These are phyloP conservation scores for Rhimphoctona megacephalus DNA, from an alignment of 2,888 invertebrate genomes.

Conservation along the genomic window DNA sequence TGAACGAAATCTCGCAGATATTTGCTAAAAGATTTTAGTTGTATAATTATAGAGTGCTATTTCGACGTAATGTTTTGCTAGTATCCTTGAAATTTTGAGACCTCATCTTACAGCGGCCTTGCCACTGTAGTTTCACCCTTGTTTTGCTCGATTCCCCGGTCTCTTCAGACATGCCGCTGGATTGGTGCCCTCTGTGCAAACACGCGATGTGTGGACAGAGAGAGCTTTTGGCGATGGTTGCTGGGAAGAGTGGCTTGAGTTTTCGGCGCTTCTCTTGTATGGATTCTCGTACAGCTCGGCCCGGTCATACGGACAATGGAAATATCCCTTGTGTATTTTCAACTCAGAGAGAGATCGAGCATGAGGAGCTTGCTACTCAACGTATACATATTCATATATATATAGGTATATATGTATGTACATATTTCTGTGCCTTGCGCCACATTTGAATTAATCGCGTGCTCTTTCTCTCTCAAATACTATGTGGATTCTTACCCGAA, in stretches of 20 bases:
- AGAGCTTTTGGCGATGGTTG: neutral
- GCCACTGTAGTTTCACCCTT: neutral
- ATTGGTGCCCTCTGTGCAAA: constrained; percentile 38
- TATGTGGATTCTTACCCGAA: neutral
- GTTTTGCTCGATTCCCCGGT: neutral
- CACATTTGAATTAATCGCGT: constrained; percentile 70
- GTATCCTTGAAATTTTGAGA: neutral
- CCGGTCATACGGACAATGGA: constrained; percentile 51
- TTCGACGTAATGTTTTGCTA: neutral
- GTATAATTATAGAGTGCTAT: neutral
- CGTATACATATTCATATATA: neutral
- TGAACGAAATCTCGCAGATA: neutral
- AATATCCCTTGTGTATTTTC: constrained; percentile 68
- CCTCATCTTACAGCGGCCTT: neutral
- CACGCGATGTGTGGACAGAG: constrained; percentile 17
- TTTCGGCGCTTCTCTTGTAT: constrained; percentile 26
- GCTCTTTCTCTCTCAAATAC: constrained; percentile 43
- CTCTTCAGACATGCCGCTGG: constrained; percentile 8
- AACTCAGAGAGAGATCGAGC: constrained; percentile 53
- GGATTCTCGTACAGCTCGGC: neutral
- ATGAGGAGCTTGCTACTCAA: constrained; percentile 20
- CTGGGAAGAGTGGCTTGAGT: constrained; percentile 27
- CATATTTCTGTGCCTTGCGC: constrained; percentile 33
- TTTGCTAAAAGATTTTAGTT: neutral
- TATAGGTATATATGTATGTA: neutral